Evolutionary conservation across 2,113 vertebrate genomes (phyloP).

Genomic region (Gulo gulo): DNA sequence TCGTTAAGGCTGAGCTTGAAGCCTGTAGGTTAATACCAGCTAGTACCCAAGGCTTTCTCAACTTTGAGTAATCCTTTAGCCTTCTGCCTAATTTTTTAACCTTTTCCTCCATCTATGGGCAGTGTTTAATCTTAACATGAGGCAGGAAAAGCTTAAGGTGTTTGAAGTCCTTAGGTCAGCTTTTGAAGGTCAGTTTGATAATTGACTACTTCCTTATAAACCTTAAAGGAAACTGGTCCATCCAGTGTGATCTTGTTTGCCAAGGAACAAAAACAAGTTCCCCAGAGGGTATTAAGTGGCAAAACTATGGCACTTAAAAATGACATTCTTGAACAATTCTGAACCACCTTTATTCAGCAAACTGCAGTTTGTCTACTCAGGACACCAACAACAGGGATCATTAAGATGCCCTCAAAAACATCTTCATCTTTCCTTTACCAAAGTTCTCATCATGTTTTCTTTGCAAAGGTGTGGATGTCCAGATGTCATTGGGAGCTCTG

Average conservation of each 20-base stretch:
- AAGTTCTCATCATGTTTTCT: background rate
- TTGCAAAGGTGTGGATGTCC: background rate
- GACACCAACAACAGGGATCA: background rate
- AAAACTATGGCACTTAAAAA: background rate
- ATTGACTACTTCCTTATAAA: background rate
- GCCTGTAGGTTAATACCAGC: background rate
- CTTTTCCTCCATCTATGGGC: background rate
- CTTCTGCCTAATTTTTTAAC: background rate
- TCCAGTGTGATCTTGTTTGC: background rate
- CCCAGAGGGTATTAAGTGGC: background rate
- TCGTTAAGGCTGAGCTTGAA: background rate
- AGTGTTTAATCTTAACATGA: background rate
- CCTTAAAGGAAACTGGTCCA: background rate
- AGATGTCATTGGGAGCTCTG: background rate
- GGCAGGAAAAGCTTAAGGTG: background rate
- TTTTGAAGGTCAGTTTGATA: background rate
- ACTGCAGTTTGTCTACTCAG: background rate
- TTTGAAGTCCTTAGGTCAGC: background rate
- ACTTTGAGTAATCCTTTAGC: background rate
- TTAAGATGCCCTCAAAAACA: background rate
- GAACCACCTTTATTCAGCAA: background rate
- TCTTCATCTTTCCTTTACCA: background rate
- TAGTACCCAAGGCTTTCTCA: too few relatives aligned
- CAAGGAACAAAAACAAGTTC: background rate
- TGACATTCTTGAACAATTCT: background rate